These are phyloP conservation scores for Empidonax traillii DNA, from an alignment of 2,113 vertebrate genomes.

Conservation along the genomic window DNA sequence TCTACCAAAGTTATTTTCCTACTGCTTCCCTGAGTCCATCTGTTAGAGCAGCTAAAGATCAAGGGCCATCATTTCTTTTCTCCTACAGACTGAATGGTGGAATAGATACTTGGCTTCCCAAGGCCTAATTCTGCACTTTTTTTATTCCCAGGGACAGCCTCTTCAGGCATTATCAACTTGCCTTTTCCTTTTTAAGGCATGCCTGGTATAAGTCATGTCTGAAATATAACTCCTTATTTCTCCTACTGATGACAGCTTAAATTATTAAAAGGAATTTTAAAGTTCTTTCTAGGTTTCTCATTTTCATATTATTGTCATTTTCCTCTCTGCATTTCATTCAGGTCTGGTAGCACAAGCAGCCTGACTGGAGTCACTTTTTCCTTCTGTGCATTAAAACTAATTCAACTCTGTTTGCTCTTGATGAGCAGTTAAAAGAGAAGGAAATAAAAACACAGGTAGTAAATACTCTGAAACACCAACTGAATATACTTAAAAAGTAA, in stretches of 20 bases:
- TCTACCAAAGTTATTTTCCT: slow-evolving; percentile 23
- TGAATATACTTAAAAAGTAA: not conserved
- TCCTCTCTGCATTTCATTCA: not conserved
- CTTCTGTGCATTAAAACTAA: not conserved
- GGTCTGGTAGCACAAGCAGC: not conserved
- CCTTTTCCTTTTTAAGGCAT: slow-evolving; percentile 27
- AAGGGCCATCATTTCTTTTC: not conserved
- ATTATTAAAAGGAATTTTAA: slow-evolving; percentile 10
- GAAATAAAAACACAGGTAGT: not conserved
- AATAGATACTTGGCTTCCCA: slow-evolving; percentile 24
- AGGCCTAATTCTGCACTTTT: not conserved
- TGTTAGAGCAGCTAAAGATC: slow-evolving; percentile 41
- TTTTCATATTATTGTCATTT: slow-evolving; percentile 14
- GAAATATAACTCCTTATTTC: slow-evolving; percentile 40
- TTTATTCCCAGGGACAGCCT: not conserved
- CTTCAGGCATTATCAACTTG: slow-evolving; percentile 16
- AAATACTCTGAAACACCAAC: not conserved
- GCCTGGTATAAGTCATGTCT: slow-evolving; percentile 4
- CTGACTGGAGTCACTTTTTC: not conserved
- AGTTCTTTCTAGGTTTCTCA: slow-evolving; percentile 8
- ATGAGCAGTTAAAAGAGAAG: not conserved
- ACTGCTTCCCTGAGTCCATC: slow-evolving; percentile 5
- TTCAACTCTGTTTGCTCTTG: not conserved
- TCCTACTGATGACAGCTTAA: slow-evolving; percentile 10
- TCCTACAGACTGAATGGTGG: not conserved